Conservation (phyloP, 2,888 invertebrate genomes). For the Lasioglossum morio region DNA sequence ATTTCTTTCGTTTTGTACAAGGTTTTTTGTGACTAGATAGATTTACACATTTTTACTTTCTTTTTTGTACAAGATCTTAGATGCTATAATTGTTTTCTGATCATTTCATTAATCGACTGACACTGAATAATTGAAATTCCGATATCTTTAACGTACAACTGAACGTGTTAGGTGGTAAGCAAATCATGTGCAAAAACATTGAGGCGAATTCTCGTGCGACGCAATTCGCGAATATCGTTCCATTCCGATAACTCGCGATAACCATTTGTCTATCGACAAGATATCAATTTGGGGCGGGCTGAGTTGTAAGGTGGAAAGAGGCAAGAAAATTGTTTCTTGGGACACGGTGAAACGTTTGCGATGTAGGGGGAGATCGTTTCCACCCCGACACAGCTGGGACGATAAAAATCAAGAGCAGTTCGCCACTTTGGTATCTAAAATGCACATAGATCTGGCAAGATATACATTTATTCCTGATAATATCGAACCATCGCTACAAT, state of each 20-base stretch:
- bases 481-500: background rate
- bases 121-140: background rate
- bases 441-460: constrained; percentile 4
- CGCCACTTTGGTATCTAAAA: constrained; percentile 45
- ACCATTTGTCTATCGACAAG: constrained; percentile 47
- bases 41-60: background rate
- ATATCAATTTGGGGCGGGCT: constrained; percentile 50
- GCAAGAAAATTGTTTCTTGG: constrained; percentile 67
- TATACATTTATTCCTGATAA: background rate
- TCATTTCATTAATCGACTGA: background rate
- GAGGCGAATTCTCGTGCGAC: background rate
- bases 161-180: background rate
- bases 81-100: background rate
- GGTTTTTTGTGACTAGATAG: background rate
- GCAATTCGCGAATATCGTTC: constrained; percentile 21
- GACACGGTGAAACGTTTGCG: constrained; percentile 34
- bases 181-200: background rate
- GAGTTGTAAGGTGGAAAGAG: constrained; percentile 45
- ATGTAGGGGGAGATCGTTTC: constrained; percentile 47
- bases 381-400: constrained; percentile 42
- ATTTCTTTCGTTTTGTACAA: background rate
- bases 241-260: constrained; percentile 36
- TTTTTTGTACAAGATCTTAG: background rate
- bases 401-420: constrained; percentile 61
- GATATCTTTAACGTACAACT: background rate